Conservation (phyloP, 2,113 vertebrate species). For the Piprites chloris region DNA sequence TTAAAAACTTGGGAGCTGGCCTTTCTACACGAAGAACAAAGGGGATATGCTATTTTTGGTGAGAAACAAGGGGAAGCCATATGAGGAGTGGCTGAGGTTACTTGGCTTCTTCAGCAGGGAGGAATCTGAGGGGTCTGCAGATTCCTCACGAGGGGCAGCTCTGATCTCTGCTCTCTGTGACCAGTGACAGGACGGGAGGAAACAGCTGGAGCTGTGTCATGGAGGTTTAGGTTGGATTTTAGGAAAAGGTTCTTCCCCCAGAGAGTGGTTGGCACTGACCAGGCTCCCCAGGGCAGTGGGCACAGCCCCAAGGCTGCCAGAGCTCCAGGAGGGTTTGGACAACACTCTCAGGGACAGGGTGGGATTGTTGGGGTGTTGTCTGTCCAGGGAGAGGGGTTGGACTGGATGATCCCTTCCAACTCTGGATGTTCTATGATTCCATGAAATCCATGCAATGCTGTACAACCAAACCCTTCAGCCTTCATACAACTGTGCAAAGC, state of each 20-base stretch:
- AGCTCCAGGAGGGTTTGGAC: not conserved
- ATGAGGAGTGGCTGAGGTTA: not conserved
- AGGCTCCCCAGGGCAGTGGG: not conserved
- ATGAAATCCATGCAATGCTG: not conserved
- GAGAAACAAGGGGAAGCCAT: not conserved
- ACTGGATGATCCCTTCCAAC: not conserved
- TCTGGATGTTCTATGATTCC: not conserved
- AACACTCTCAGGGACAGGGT: not conserved
- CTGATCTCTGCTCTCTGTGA: not conserved
- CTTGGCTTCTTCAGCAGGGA: not conserved
- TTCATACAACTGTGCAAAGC: not conserved
- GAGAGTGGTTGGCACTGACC: not conserved
- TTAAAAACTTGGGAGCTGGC: not conserved
- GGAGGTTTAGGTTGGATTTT: not conserved
- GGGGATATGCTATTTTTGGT: not conserved
- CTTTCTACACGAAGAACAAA: not conserved
- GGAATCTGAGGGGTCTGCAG: not conserved
- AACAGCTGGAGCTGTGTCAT: not conserved
- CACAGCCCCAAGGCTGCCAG: not conserved
- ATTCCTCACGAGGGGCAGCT: not conserved
- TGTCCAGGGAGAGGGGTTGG: not conserved
- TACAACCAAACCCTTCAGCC: not conserved
- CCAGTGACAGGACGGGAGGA: not conserved
- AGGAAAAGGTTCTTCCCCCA: not conserved
- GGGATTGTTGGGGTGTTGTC: not conserved